Conservation (phyloP, 1,140 invertebrate genomes). For the Conus ventricosus region DNA sequence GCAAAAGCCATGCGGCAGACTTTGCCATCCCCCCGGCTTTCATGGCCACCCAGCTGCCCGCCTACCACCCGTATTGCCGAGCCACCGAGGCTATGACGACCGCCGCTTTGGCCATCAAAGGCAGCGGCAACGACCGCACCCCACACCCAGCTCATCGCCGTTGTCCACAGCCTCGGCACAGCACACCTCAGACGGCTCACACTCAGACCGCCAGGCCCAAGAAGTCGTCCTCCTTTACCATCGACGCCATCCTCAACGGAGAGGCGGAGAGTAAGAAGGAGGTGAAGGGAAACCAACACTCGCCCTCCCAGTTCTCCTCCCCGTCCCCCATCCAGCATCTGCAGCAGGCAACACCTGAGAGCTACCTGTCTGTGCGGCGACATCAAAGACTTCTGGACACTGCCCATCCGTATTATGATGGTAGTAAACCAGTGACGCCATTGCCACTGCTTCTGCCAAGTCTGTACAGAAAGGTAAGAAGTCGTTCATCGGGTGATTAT, state of each 20-base stretch:
- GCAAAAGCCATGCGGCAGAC: constrained; percentile 37
- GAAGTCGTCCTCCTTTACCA: constrained; percentile 85
- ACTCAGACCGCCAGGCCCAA: constrained; percentile 9
- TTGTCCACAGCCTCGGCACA: background rate
- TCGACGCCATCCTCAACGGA: constrained; percentile 85
- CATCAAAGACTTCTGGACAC: constrained; percentile 49
- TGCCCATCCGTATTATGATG: constrained; percentile 46
- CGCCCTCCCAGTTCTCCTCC: constrained; percentile 8
- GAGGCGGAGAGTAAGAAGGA: constrained; percentile 40
- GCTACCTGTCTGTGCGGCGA: constrained; percentile 27
- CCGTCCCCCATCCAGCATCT: constrained; percentile 27
- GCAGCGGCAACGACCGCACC: background rate
- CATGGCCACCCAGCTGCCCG: constrained; percentile 51
- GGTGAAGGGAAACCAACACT: background rate
- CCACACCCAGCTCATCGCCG: background rate
- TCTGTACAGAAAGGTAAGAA: constrained; percentile 15
- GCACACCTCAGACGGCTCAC: background rate
- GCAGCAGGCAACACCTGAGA: constrained; percentile 37
- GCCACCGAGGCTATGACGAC: background rate
- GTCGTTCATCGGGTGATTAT: too few species aligned
- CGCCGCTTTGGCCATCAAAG: background rate
- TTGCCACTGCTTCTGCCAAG: background rate
- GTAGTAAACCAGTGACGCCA: background rate
- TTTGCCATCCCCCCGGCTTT: constrained; percentile 58
- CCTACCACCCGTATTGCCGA: constrained; percentile 37